phyloP scores from a whole-genome alignment of 64 coral and sea anemone genomes.

The Montipora cactus region DNA sequence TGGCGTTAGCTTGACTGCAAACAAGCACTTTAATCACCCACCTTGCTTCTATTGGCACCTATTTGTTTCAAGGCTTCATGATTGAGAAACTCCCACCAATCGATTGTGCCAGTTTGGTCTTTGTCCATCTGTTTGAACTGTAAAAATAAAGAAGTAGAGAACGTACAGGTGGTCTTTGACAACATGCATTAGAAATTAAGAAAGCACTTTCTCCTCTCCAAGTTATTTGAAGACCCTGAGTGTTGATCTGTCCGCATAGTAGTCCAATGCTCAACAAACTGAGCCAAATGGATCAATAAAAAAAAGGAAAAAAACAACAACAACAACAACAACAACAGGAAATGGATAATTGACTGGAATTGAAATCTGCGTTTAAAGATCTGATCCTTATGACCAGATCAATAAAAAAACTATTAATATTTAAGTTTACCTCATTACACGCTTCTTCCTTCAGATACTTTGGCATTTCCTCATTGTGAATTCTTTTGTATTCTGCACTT shows the following conservation, averaged over 20 bases:
- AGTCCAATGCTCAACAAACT: too few species aligned
- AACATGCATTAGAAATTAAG: too few species aligned
- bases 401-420: background rate
- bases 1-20: background rate
- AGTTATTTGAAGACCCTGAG: too few species aligned
- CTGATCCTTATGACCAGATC: too few species aligned
- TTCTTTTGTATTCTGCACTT: conserved; percentile 73
- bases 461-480: conserved; percentile 75
- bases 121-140: conserved; percentile 92
- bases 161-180: too few species aligned
- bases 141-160: background rate
- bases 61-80: conserved; percentile 87
- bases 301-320: too few species aligned
- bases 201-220: too few species aligned
- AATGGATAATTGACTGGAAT: too few species aligned
- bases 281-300: too few species aligned
- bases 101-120: conserved; percentile 89
- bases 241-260: too few species aligned
- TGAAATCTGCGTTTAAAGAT: too few species aligned
- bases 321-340: too few species aligned
- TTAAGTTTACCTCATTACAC: conserved; percentile 67
- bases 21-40: background rate
- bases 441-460: conserved; percentile 60
- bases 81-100: conserved; percentile 99
- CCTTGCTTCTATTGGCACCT: conserved; percentile 78